Conservation (phyloP, 2,113 vertebrate species). For the Eubucco bourcierii region DNA sequence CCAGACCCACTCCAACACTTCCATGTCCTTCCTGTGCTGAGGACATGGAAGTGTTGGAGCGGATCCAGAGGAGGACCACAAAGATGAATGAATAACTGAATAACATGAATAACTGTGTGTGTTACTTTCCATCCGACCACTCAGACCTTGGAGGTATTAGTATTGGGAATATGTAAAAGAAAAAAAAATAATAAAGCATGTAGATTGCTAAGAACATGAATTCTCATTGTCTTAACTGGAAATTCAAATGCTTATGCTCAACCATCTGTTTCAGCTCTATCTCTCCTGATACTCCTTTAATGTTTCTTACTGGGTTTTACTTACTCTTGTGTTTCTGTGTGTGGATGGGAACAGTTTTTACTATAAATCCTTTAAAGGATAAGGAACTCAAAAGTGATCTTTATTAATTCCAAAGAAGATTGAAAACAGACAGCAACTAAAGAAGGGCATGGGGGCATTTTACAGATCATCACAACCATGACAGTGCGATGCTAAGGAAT, state of each 20-base stretch:
- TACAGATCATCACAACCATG: neutral
- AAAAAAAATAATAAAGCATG: neutral
- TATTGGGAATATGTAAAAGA: neutral
- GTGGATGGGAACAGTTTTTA: neutral
- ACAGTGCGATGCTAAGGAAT: neutral
- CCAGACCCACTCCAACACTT: too few relatives aligned
- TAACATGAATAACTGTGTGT: neutral
- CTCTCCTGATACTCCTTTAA: neutral
- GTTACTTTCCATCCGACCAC: neutral
- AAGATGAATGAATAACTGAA: too few relatives aligned
- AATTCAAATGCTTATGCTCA: neutral
- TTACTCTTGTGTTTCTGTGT: neutral
- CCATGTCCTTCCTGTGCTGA: too few relatives aligned
- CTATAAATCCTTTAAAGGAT: neutral
- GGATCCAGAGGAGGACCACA: too few relatives aligned
- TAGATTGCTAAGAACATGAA: neutral
- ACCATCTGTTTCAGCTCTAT: neutral
- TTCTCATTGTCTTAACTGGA: neutral
- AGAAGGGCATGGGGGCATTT: neutral
- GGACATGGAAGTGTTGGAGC: too few relatives aligned
- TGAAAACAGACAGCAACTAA: neutral
- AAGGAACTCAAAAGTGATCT: neutral
- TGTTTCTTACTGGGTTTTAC: neutral
- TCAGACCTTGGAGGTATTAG: neutral
- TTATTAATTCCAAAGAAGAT: neutral